A percentile compares a stretch with the other conserved stretches of the same genome.
phyloP scores from a whole-genome alignment of 2,113 vertebrate genomes.

The Cnemophilus loriae region DNA sequence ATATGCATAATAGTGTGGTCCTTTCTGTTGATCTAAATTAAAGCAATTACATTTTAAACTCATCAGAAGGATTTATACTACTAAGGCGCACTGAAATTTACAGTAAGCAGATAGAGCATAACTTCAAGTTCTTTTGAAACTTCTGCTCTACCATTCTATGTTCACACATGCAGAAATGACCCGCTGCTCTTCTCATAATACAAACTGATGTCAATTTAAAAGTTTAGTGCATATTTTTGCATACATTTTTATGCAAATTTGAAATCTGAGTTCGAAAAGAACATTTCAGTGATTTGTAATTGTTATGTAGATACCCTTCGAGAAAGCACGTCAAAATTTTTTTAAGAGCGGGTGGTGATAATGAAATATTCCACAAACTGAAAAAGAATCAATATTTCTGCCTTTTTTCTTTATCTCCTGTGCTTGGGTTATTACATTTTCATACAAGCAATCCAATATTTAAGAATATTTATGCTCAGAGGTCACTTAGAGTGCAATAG shows the following conservation, averaged over 20 bases:
- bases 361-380: not conserved
- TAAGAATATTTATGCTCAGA: not conserved
- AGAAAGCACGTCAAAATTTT: not conserved
- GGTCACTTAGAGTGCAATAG: not conserved
- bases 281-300: not conserved
- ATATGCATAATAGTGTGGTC: too few relatives aligned
- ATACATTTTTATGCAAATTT: not conserved
- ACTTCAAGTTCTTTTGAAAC: not conserved
- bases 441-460: not conserved
- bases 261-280: not conserved
- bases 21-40: not conserved
- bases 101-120: not conserved
- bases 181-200: not conserved
- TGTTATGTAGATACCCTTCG: not conserved
- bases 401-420: not conserved
- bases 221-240: not conserved
- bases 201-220: not conserved
- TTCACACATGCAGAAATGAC: not conserved
- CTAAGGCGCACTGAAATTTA: not conserved
- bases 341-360: not conserved
- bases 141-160: not conserved
- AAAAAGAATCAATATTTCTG: not conserved
- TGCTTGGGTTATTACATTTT: not conserved
- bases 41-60: not conserved
- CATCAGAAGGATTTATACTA: not conserved